Evolutionary conservation across 2,888 invertebrate species (phyloP).

Genomic region (Anoplius nigerrimus): DNA sequence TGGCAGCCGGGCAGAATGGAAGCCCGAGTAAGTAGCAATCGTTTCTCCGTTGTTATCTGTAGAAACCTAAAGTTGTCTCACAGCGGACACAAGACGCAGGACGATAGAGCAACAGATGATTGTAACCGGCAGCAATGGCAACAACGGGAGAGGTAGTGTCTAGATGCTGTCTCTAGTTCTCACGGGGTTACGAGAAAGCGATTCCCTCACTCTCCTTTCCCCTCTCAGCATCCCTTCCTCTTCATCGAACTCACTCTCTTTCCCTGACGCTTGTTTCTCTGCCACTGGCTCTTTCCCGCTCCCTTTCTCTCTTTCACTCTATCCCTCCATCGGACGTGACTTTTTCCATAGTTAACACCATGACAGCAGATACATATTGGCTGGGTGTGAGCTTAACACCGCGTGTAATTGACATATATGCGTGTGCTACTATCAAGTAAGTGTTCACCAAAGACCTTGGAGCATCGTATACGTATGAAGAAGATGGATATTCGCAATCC

Average conservation of each 20-base stretch:
- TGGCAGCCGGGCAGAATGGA: not conserved
- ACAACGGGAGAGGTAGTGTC: constrained; percentile 41
- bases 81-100: constrained; percentile 38
- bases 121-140: constrained; percentile 40
- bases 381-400: not conserved
- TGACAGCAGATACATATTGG: constrained; percentile 3
- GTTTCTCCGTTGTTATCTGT: not conserved
- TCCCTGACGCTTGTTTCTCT: not conserved
- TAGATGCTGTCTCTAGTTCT: constrained; percentile 65
- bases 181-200: constrained; percentile 73
- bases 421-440: not conserved
- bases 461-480: not conserved
- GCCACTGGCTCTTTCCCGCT: not conserved
- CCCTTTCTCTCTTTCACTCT: not conserved
- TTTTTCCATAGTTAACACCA: not conserved
- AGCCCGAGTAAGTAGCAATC: not conserved
- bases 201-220: constrained; percentile 30
- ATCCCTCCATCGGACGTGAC: not conserved
- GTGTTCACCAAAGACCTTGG: not conserved
- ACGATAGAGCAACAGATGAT: constrained; percentile 20
- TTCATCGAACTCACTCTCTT: constrained; percentile 8
- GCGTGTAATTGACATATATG: not conserved
- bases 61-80: constrained; percentile 20
- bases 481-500: not conserved
- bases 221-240: constrained; percentile 4